These are phyloP conservation scores for Gymnoscelis rufifasciata DNA, from an alignment of 2,888 invertebrate genomes.

Conservation along the genomic window DNA sequence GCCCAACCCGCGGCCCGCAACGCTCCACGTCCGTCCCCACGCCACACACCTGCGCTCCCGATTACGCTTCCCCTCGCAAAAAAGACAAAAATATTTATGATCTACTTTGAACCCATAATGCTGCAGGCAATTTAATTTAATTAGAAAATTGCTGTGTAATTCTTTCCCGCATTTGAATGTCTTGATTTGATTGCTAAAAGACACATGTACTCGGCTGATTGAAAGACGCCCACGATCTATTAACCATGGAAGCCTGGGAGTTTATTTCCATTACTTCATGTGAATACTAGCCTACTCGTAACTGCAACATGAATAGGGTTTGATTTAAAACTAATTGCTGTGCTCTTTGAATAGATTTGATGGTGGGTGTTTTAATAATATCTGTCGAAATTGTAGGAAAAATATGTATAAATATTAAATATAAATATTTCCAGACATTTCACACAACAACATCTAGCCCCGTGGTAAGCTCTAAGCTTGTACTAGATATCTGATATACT, in stretches of 20 bases:
- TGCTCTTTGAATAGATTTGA: background rate
- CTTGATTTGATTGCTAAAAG: conserved; percentile 1
- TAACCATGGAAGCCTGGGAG: background rate
- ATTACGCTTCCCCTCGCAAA: background rate
- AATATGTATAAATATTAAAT: no score
- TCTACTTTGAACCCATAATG: no score
- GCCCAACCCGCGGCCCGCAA: conserved; percentile 11
- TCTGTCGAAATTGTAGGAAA: no score
- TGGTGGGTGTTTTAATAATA: no score
- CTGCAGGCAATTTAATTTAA: background rate
- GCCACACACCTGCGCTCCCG: background rate
- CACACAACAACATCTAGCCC: no score
- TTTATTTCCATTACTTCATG: background rate
- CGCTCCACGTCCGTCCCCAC: no score
- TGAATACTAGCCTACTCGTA: no score
- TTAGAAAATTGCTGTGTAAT: background rate
- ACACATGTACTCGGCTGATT: background rate
- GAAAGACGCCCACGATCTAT: background rate
- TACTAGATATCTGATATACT: no score
- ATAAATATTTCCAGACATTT: no score
- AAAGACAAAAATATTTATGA: background rate
- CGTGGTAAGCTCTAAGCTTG: no score
- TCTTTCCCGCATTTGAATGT: background rate
- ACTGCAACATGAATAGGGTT: background rate
- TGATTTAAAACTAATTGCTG: background rate